Evolutionary conservation across 2,113 vertebrate genomes (phyloP), one percentile per base, ranked within the genome.

Genomic region (Trematomus loennbergii): DNA sequence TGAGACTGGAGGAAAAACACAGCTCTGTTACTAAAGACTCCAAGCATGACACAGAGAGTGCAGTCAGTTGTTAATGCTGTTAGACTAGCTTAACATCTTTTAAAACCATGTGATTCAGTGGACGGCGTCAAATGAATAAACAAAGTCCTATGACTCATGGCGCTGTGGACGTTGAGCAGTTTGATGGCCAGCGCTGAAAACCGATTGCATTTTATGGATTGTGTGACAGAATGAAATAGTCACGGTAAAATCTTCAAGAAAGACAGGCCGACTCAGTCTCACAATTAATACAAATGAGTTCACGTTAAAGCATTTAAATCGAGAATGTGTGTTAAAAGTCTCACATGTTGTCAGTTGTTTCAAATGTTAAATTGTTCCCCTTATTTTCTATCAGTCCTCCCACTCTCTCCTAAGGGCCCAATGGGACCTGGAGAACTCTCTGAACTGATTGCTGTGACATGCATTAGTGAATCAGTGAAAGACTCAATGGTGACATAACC

Each of bases 81-180:
- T 46, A 36, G 54, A 75, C 40, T 4, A 11, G n/a, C 17, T 62
- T 49, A 6, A 54, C 9, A 18, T 8, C 9, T 64, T 46, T 57
- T 25, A 17, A 45, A 69, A 76, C 12, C 82, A 87, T 75, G 77
- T 81, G 73, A 87, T 45, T 81, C 65, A 76, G 33, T 5, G n/a
- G 18, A 65, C 25, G 52, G 22, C 29, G 18, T 5, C 11, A 55
- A 68, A 64, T 82, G 16, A 75, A 53, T 73, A 45, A 48, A 25
- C 25, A 29, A 15, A 20, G 57, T 69, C 72, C n/a, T 75, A 40
- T 73, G 66, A 83, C 66, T 81, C n/a, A 3, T 49, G 29, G 61
- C 18, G 60, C n/a, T 57, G 70, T 81, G 58, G 62, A 53, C 15
- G 58, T 2, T 50, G 5, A 67, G 25, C 8, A 45, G 8, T 40